Conservation (phyloP, 2,888 invertebrate genomes). For the Parthenolecanium corni region DNA sequence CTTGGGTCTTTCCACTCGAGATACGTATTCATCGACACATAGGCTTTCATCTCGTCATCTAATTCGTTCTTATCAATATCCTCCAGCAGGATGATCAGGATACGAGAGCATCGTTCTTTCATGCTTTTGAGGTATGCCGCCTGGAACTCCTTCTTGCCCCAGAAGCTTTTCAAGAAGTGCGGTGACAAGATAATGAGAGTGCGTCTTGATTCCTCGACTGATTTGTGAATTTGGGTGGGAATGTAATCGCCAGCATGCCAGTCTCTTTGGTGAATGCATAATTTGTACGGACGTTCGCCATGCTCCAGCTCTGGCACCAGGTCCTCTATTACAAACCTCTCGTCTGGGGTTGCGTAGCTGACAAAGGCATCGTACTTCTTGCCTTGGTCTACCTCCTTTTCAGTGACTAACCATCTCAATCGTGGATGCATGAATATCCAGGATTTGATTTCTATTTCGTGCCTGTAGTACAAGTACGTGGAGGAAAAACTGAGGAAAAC, state of each 20-base stretch:
- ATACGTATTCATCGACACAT: constrained; percentile 65
- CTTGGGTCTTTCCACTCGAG: constrained; percentile 69
- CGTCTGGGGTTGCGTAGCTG: constrained; percentile 62
- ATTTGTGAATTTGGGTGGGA: constrained; percentile 53
- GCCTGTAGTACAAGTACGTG: constrained; percentile 44
- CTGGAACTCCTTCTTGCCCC: constrained; percentile 66
- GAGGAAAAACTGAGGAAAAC: constrained; percentile 41
- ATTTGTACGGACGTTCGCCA: constrained; percentile 49
- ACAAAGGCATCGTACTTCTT: constrained; percentile 65
- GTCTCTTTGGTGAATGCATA: constrained; percentile 62
- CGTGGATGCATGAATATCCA: constrained; percentile 53
- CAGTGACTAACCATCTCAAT: constrained; percentile 52
- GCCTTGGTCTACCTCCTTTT: constrained; percentile 57
- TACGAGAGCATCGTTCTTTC: constrained; percentile 50
- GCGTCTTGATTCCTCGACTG: constrained; percentile 56
- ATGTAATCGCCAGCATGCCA: constrained; percentile 65
- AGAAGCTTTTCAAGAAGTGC: constrained; percentile 60
- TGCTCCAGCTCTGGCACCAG: constrained; percentile 56
- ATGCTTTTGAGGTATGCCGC: constrained; percentile 59
- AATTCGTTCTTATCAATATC: constrained; percentile 49
- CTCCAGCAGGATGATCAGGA: constrained; percentile 60
- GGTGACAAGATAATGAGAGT: constrained; percentile 58
- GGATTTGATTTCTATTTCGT: constrained; percentile 52
- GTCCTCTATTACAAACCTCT: constrained; percentile 47
- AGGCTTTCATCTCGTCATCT: constrained; percentile 57